phyloP scores from a whole-genome alignment of 2,113 vertebrate species.

The Lepisosteus oculatus region DNA sequence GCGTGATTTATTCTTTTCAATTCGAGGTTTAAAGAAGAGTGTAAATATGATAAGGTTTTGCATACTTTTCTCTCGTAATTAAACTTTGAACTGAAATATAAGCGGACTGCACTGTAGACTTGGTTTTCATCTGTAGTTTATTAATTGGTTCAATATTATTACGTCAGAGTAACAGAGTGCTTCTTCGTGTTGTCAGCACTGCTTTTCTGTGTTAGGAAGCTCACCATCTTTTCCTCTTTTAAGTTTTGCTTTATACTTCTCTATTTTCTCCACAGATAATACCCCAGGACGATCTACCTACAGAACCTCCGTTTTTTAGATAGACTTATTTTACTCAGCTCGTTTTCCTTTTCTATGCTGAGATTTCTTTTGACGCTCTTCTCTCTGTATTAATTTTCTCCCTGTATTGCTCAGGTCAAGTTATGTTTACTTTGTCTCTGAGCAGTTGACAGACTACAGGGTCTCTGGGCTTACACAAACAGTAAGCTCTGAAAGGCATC shows the following conservation, averaged over 20 bases:
- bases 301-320: conserved; percentile 14
- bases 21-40: no score
- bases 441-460: conserved; percentile 50
- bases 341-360: conserved; percentile 8
- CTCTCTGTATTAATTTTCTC: conserved; percentile 11
- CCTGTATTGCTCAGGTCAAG: conserved; percentile 20
- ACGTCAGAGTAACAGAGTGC: no score
- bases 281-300: conserved; percentile 20
- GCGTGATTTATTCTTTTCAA: no score
- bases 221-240: background rate
- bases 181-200: background rate
- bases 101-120: no score
- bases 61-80: no score
- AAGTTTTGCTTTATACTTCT: conserved; percentile 16
- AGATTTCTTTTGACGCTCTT: conserved; percentile 5
- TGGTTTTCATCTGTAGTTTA: no score
- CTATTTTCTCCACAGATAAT: conserved; percentile 21
- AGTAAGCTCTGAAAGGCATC: conserved; percentile 16
- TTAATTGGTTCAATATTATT: no score
- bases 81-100: no score
- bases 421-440: conserved; percentile 35
- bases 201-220: background rate
- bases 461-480: conserved; percentile 35
- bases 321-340: background rate
- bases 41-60: no score